Evolutionary conservation across 2,888 invertebrate genomes (phyloP), one percentile per base, ranked within the genome.

Genomic region (Oscheius sp.): DNA sequence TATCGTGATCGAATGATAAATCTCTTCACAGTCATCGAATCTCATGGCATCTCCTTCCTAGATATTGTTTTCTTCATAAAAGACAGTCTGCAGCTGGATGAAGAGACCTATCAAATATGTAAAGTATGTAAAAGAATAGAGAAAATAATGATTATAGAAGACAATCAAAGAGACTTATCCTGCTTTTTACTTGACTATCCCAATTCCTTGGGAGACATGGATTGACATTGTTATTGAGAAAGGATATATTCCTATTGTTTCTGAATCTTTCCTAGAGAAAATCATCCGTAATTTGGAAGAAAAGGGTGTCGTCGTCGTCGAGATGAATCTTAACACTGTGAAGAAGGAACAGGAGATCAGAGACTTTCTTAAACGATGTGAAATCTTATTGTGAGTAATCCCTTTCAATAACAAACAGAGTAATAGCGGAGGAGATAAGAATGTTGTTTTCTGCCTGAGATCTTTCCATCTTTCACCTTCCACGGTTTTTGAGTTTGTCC

Each of bases 381-480:
- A 59, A 44, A 28, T 59, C 6, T 17, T 59, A 2, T 59, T 59
- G 59, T 59, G n/a, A 59, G 59, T 22, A 22, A 8, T 12, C n/a
- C 14, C 32, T 9, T 51, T 26, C 3, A 24, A 17, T 6, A 20
- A 14, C 24, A n/a, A 33, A 33, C 12, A 32, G 5, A 57, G 5
- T 44, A 44, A 2, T 17, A 59, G 59, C 41, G 59, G 59, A 17
- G 59, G 59, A 12, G 59, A 59, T n/a, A 59, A 26, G n/a, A 59
- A 44, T 17, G 44, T 59, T n/a, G 41, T 44, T 14, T 28, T 59
- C 30, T 28, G 41, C n/a, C 17, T 59, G 6, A 41, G 28, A 28
- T 41, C 41, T 26, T 59, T 59, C 59, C 24, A 59, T n/a, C 44
- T 22, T 6, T 44, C 44, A 3, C 30, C 59, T 12, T 14, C 2